Conservation (phyloP, 2,797 vertebrate genomes). For the Darevskia nairensis region DNA sequence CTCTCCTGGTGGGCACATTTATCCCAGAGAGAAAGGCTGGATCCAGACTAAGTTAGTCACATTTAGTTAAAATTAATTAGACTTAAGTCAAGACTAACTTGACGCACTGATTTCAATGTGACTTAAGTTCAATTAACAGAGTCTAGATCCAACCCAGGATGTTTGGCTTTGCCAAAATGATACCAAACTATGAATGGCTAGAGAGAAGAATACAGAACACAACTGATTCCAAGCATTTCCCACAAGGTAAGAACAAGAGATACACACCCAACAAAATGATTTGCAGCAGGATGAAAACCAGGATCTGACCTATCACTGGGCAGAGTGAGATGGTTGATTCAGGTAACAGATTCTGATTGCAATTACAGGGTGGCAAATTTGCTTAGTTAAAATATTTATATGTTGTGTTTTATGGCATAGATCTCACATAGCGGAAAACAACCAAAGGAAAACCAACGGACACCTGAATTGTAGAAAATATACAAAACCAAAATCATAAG, state of each 20-base stretch:
- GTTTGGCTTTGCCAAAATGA: not conserved
- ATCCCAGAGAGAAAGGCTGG: not conserved
- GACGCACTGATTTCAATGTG: not conserved
- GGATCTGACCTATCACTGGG: not conserved
- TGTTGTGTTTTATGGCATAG: no score
- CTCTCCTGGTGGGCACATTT: not conserved
- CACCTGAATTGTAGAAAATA: no score
- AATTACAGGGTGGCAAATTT: not conserved
- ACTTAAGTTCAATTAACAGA: not conserved
- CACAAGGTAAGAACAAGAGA: not conserved
- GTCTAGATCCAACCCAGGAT: not conserved
- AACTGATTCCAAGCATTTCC: not conserved
- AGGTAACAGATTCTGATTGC: not conserved
- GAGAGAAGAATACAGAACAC: no score
- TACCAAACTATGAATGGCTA: not conserved
- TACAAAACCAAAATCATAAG: no score
- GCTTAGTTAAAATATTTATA: no score
- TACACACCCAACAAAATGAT: no score
- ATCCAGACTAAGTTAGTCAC: not conserved
- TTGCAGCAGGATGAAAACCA: not conserved
- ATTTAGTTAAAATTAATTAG: not conserved
- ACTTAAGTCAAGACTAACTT: not conserved
- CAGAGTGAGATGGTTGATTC: not conserved
- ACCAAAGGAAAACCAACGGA: no score
- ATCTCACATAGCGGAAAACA: no score